Evolutionary conservation across 2,797 vertebrate genomes (phyloP).

Genomic region (Arctocebus calabarensis): DNA sequence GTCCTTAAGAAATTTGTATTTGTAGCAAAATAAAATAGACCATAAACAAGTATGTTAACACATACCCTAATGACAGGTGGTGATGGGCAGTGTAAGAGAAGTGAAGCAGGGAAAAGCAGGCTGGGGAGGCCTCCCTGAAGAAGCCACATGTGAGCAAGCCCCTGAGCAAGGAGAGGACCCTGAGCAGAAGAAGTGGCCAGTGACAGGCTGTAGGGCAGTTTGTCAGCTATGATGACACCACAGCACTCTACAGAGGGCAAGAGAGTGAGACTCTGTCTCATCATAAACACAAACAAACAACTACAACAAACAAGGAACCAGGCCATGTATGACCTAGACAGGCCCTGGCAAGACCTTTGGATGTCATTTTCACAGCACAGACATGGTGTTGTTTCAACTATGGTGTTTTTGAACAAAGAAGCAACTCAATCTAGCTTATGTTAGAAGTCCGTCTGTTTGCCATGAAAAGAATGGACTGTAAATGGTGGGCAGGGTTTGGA

Average conservation of each 20-base stretch:
- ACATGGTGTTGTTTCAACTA: background rate
- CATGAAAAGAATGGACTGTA: background rate
- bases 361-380: background rate
- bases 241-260: too few species aligned
- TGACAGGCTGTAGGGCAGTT: background rate
- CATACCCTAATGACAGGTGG: background rate
- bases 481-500: background rate
- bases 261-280: too few species aligned
- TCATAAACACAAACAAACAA: too few species aligned
- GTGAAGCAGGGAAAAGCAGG: background rate
- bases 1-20: background rate
- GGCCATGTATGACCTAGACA: background rate
- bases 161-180: background rate
- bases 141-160: background rate
- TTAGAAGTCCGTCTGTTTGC: background rate
- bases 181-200: background rate
- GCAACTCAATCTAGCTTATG: background rate
- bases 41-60: background rate
- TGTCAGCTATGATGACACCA: background rate
- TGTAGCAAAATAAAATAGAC: conserved; percentile 22
- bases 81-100: background rate
- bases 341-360: background rate
- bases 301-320: background rate
- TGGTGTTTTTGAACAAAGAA: background rate
- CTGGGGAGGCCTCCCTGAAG: background rate